Evolutionary conservation across 1,140 invertebrate genomes (phyloP).

Genomic region (Heliconius eleuchia): DNA sequence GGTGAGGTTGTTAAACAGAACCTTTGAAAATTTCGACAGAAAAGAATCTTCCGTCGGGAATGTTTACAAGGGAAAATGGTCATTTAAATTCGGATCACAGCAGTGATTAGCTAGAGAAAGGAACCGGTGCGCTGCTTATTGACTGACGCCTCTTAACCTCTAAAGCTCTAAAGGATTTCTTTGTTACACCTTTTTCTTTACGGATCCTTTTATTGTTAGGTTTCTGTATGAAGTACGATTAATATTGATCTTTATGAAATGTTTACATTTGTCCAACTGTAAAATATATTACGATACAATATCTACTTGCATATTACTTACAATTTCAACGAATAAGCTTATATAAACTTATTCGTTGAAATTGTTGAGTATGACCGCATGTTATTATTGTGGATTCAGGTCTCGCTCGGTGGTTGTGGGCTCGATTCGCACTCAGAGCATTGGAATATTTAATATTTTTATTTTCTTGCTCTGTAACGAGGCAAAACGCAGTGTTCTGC

Average conservation of each 20-base stretch:
- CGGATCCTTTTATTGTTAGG: conserved; percentile 23
- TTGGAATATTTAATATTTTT: too few species aligned
- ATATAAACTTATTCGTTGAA: too few species aligned
- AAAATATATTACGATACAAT: background rate
- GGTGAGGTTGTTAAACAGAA: conserved; percentile 45
- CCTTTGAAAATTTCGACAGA: conserved; percentile 52
- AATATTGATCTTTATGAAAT: too few species aligned
- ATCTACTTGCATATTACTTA: background rate
- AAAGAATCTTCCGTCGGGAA: conserved; percentile 50
- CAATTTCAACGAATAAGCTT: too few species aligned
- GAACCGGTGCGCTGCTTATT: conserved; percentile 34
- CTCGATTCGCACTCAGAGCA: too few species aligned
- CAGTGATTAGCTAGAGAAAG: conserved; percentile 62
- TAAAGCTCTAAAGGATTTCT: conserved; percentile 34
- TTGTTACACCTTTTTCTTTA: conserved; percentile 35
- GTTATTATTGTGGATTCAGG: background rate
- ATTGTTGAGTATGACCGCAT: background rate
- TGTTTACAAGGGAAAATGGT: conserved; percentile 62
- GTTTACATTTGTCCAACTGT: background rate
- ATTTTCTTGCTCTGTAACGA: too few species aligned
- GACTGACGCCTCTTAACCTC: conserved; percentile 42
- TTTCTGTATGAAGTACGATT: background rate
- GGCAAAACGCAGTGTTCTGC: too few species aligned
- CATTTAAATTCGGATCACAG: conserved; percentile 73
- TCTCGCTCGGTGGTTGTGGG: background rate